Base-by-base conservation (phyloP, 2,888 invertebrate species). In the Cosmopolites sordidus region DNA sequence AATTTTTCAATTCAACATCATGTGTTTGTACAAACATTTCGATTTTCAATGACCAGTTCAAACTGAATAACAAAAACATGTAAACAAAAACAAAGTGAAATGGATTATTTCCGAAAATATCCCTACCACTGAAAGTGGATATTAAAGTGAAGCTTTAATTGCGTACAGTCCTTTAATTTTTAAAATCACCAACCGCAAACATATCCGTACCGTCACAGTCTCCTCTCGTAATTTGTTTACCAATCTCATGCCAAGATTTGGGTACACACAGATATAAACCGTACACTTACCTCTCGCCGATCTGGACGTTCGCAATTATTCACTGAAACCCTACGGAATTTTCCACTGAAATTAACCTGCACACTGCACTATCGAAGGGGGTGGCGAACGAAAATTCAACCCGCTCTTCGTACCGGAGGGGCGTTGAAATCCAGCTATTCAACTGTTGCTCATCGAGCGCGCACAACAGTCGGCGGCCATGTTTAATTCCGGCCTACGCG, bases 221-320 rank as follows among this genome's bases (percentile, higher is more conserved):
- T 43, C 51, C 43, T 55, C 55, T 51, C 51, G 41, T 51, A 66
- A 68, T 65, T 69, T 70, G 69, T 69, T 69, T 69, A 69, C 68
- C 63, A 64, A 59, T 62, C 62, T 60, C 62, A 60, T 68, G 69
- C 69, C 69, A 70, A 69, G 64, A 58, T 56, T 52, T 47, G n/a
- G 30, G 51, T 56, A 48, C 46, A 52, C 49, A 50, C 46, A 42
- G 8, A 43, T 15, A 4, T 2, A 16, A 39, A 52, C 50, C 40
- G 48, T 56, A 22, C 47, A 53, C 56, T 52, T 56, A 56, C 56
- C 56, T 56, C 48, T 56, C 39, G 37, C 16, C 39, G 49, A 43
- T 51, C 39, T 30, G 39, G 42, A 33, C 43, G 27, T 30, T 18
- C 17, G 47, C 45, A 14, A 43, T 37, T 43, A 37, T 44, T 44